Evolutionary conservation across 2,797 vertebrate genomes (phyloP).

Genomic region (Momotus momota): DNA sequence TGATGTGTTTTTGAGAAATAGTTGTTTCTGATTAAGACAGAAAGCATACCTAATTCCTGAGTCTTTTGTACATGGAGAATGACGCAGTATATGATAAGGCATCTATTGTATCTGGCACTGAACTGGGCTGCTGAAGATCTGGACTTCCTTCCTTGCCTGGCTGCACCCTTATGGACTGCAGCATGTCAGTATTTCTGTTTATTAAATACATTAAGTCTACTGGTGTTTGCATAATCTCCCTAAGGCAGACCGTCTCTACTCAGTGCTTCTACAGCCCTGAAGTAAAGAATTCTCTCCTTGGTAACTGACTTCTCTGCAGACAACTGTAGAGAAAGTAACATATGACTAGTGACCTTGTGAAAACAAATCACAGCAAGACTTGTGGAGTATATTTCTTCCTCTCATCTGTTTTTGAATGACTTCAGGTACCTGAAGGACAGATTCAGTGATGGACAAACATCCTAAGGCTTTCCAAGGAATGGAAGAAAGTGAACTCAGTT

Average conservation of each 20-base stretch:
- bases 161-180: not conserved
- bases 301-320: not conserved
- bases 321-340: not conserved
- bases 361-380: not conserved
- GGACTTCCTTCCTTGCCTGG: not conserved
- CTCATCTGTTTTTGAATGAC: not conserved
- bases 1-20: not conserved
- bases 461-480: not conserved
- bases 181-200: not conserved
- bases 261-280: not conserved
- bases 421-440: not conserved
- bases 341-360: not conserved
- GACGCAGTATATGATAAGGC: not conserved
- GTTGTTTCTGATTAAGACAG: not conserved
- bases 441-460: not conserved
- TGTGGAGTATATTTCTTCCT: not conserved
- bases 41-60: not conserved
- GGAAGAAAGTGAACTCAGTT: not conserved
- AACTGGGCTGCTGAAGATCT: not conserved
- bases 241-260: not conserved
- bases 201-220: not conserved
- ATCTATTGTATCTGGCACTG: not conserved
- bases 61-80: not conserved
- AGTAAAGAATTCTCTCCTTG: not conserved
- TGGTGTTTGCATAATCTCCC: not conserved